These are phyloP conservation scores for Drosophila suboccidentalis DNA, from an alignment of 2,888 invertebrate genomes.

Conservation along the genomic window DNA sequence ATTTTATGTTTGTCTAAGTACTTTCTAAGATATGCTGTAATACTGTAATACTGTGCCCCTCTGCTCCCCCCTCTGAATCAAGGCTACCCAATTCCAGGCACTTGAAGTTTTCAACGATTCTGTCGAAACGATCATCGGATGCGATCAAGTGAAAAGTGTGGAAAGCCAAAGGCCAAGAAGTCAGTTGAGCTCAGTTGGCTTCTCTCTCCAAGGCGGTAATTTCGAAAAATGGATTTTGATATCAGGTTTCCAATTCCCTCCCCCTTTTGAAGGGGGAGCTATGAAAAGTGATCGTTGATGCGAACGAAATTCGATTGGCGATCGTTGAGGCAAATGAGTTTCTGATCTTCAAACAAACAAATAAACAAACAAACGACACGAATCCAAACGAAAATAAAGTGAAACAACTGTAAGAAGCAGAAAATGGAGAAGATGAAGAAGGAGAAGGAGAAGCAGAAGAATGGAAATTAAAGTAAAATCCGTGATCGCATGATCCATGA, in stretches of 20 bases:
- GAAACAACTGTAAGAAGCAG: neutral
- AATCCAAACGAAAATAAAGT: slow-evolving; percentile 38
- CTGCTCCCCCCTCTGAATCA: neutral
- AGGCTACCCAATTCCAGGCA: neutral
- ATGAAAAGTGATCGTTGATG: slow-evolving; percentile 19
- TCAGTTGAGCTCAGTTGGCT: slow-evolving; percentile 26
- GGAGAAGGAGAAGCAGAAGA: slow-evolving; percentile 1
- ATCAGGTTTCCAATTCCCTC: slow-evolving; percentile 35
- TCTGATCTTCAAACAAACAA: slow-evolving; percentile 38
- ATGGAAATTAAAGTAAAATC: slow-evolving; percentile 37
- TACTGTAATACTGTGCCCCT: no score
- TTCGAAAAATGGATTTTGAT: slow-evolving; percentile 29
- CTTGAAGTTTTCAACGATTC: slow-evolving; percentile 41
- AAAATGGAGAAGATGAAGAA: neutral
- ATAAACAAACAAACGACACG: slow-evolving; percentile 31
- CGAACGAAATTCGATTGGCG: slow-evolving; percentile 25
- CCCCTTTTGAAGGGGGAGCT: neutral
- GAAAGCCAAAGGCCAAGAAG: slow-evolving; percentile 49
- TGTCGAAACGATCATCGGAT: slow-evolving; percentile 27
- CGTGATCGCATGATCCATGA: slow-evolving; percentile 50
- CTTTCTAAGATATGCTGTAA: neutral
- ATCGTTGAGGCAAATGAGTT: slow-evolving; percentile 47
- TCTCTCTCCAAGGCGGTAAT: slow-evolving; percentile 14
- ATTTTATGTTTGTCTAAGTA: neutral
- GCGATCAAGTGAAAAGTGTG: slow-evolving; percentile 56